Conservation (phyloP, 2,888 invertebrate species). For the Leuctra nigra region DNA sequence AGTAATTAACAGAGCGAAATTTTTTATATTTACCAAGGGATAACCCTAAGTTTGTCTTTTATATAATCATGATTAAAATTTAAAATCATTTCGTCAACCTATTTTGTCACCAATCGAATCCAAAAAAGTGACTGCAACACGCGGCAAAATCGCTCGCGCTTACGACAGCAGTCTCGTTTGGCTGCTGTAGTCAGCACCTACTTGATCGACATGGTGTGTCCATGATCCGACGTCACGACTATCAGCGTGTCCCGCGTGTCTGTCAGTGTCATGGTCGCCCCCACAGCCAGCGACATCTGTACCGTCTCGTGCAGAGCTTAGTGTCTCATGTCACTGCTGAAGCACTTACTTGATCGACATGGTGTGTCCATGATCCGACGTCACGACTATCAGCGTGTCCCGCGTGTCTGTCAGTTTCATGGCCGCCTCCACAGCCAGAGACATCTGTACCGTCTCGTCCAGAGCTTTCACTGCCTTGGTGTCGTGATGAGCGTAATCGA, state of each 20-base stretch:
- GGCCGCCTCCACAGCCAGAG: constrained; percentile 59
- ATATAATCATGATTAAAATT: no score
- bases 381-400: constrained; percentile 75
- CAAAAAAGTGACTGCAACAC: no score
- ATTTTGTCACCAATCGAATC: no score
- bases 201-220: constrained; percentile 67
- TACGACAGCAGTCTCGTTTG: no score
- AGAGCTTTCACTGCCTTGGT: constrained; percentile 57
- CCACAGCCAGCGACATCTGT: constrained; percentile 45
- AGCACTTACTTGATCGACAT: constrained; percentile 68
- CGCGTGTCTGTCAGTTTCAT: constrained; percentile 49
- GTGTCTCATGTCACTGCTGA: constrained; percentile 65
- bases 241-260: constrained; percentile 64
- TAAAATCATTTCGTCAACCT: no score
- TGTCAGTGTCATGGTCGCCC: constrained; percentile 49
- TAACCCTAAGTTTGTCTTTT: no score
- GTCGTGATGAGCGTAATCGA: constrained; percentile 18
- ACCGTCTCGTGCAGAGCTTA: constrained; percentile 60
- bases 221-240: constrained; percentile 72
- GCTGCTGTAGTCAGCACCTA: no score
- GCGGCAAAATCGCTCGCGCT: no score
- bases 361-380: constrained; percentile 71
- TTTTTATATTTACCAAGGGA: no score
- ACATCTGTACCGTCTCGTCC: constrained; percentile 71
- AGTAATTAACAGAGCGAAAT: no score